Conservation (phyloP, 2,113 vertebrate genomes). For the Cheirogaleus medius region DNA sequence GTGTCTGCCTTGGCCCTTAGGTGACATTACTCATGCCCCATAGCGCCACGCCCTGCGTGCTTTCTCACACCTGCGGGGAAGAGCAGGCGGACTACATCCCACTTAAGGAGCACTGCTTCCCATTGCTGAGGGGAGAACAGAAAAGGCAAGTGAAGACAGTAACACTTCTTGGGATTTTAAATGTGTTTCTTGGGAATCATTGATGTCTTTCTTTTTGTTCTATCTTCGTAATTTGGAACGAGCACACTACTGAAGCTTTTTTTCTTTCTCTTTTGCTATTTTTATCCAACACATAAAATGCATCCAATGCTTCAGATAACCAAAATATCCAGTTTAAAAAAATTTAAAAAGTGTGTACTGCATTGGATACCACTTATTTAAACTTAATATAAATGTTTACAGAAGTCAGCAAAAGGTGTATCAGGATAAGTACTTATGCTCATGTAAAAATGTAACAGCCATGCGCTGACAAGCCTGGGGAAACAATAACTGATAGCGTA, state of each 20-base stretch:
- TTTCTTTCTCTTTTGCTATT: neutral
- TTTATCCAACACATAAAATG: neutral
- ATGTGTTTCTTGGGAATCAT: neutral
- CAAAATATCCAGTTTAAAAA: neutral
- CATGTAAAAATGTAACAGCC: neutral
- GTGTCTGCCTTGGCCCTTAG: neutral
- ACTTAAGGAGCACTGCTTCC: neutral
- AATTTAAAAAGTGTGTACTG: neutral
- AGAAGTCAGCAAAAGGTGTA: neutral
- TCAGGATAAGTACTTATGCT: neutral
- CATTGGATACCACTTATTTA: neutral
- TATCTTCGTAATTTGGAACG: neutral
- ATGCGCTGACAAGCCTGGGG: neutral
- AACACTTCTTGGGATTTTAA: neutral
- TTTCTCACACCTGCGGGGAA: neutral
- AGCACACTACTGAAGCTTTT: neutral
- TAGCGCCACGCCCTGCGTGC: too few species aligned
- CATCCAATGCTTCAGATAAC: constrained; percentile 11
- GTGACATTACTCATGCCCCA: neutral
- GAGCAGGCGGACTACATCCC: neutral
- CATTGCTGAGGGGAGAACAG: neutral
- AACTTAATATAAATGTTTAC: neutral
- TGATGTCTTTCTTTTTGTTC: neutral
- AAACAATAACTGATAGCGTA: neutral
- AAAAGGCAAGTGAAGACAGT: neutral